Conservation (phyloP, 2,888 invertebrate genomes). For the Caenorhabditis sulstoni region DNA sequence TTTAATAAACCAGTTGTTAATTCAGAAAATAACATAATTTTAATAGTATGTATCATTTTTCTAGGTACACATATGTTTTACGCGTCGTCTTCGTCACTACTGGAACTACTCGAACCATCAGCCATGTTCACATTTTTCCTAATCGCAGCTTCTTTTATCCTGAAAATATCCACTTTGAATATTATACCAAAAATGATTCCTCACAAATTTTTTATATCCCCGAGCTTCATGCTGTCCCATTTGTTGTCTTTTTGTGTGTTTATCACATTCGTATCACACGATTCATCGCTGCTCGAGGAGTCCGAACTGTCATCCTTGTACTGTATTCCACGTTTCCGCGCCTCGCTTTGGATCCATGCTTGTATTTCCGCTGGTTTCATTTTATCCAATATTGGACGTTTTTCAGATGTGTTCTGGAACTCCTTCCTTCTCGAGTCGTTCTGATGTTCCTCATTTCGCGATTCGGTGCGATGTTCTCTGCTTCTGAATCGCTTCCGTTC, state of each 20-base stretch:
- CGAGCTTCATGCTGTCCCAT: conserved; percentile 9
- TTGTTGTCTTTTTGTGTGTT: too few relatives aligned
- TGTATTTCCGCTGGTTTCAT: conserved; percentile 30
- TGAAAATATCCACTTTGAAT: too few relatives aligned
- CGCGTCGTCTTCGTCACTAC: neutral
- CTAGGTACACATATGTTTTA: neutral
- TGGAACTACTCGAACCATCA: neutral
- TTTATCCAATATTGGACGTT: neutral
- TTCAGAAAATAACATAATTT: neutral
- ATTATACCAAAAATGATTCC: neutral
- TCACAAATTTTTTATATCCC: conserved; percentile 1
- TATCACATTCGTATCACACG: too few relatives aligned
- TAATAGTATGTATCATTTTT: too few relatives aligned
- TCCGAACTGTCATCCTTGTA: neutral
- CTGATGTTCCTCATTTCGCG: too few relatives aligned
- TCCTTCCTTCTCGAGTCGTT: neutral
- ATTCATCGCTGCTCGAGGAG: neutral
- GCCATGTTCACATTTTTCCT: neutral
- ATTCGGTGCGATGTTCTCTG: neutral
- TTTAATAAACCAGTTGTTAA: too few relatives aligned
- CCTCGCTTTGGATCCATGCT: conserved; percentile 10
- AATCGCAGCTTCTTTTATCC: neutral
- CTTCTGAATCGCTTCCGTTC: neutral
- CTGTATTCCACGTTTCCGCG: conserved; percentile 7
- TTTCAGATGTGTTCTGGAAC: neutral